A percentile compares a stretch with the other conserved stretches of the same genome.
phyloP scores from a whole-genome alignment of 2,888 invertebrate genomes.

The Yponomeuta plumbellus region DNA sequence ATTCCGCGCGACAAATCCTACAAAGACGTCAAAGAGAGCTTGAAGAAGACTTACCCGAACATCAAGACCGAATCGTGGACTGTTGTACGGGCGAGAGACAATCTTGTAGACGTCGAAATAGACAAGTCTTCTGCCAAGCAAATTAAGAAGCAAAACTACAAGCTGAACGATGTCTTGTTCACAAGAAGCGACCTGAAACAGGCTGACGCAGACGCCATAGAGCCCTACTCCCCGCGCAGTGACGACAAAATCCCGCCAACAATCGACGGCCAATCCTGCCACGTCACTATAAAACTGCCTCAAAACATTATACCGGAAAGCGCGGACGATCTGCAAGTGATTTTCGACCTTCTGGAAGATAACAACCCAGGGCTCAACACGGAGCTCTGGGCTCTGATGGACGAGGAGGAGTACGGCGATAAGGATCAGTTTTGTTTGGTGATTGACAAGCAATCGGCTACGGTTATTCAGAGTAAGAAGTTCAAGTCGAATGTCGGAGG shows the following conservation, averaged over 20 bases:
- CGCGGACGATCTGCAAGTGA: slow-evolving; percentile 54
- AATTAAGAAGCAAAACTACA: neutral
- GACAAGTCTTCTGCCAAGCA: neutral
- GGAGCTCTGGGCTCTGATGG: slow-evolving; percentile 49
- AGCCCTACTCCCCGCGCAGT: neutral
- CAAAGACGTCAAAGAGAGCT: neutral
- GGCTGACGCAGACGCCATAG: neutral
- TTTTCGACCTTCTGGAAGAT: slow-evolving; percentile 58
- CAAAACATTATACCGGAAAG: slow-evolving; percentile 46
- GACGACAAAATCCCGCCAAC: neutral
- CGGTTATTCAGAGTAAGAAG: slow-evolving; percentile 42
- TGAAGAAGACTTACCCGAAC: neutral
- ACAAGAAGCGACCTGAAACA: neutral
- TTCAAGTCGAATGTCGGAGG: slow-evolving; percentile 53
- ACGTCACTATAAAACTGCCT: slow-evolving; percentile 51
- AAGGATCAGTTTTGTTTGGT: slow-evolving; percentile 47
- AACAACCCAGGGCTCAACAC: slow-evolving; percentile 62
- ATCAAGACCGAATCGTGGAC: neutral
- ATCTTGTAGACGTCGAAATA: neutral
- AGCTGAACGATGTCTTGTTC: neutral
- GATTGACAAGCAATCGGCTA: slow-evolving; percentile 50
- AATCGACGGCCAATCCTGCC: slow-evolving; percentile 29
- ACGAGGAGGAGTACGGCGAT: slow-evolving; percentile 36
- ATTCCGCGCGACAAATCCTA: neutral
- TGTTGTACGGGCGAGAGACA: neutral